phyloP scores from a whole-genome alignment of 2,888 invertebrate species.

The Macaria notata region DNA sequence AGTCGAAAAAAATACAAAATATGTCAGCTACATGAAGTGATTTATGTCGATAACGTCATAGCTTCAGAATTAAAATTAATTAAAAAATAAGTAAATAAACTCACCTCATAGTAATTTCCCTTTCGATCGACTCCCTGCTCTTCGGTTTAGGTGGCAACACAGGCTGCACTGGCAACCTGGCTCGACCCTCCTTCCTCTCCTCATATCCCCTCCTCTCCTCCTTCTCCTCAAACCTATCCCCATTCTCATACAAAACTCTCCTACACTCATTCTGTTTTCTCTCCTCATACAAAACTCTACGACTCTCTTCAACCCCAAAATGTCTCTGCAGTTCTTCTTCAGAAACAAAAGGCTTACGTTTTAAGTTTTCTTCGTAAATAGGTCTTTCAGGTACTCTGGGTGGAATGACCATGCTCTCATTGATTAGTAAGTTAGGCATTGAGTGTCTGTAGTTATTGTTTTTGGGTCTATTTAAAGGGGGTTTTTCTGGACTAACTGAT shows the following conservation, averaged over 20 bases:
- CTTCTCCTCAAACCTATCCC: conserved; percentile 17
- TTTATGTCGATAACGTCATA: too few relatives aligned
- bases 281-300: conserved; percentile 64
- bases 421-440: conserved; percentile 73
- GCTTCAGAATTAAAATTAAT: too few relatives aligned
- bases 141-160: conserved; percentile 69
- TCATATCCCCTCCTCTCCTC: conserved; percentile 11
- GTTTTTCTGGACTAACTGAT: conserved; percentile 65
- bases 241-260: conserved; percentile 26
- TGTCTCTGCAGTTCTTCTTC: conserved; percentile 75
- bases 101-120: conserved; percentile 78
- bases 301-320: conserved; percentile 72
- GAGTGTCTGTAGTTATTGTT: conserved; percentile 69
- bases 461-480: conserved; percentile 49
- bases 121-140: conserved; percentile 68
- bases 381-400: conserved; percentile 44
- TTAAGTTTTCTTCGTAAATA: conserved; percentile 52
- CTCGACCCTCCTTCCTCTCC: conserved; percentile 19
- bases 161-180: conserved; percentile 39
- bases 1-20: too few relatives aligned
- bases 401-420: conserved; percentile 55
- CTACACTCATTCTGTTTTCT: conserved; percentile 42
- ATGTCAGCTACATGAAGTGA: too few relatives aligned
- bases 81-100: not conserved
- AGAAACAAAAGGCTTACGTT: conserved; percentile 71